These are phyloP conservation scores for Pocota personata DNA, from an alignment of 2,888 invertebrate genomes.

Conservation along the genomic window DNA sequence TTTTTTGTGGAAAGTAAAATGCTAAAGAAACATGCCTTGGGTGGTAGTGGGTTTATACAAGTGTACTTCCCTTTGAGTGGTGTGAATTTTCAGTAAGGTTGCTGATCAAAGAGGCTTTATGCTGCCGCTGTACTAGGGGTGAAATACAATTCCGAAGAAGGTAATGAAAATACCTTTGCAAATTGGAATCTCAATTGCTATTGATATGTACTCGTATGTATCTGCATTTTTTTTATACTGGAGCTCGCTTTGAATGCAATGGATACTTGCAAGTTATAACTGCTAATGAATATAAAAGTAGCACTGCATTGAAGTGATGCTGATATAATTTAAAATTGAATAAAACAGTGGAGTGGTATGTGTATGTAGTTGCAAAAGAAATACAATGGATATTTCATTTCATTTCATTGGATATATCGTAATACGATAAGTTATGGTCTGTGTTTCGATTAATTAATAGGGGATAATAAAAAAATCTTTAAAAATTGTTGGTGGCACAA, in stretches of 20 bases:
- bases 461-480: too few relatives aligned
- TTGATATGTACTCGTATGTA: not conserved
- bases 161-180: conserved; percentile 44
- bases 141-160: conserved; percentile 32
- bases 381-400: too few relatives aligned
- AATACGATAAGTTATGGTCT: too few relatives aligned
- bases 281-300: too few relatives aligned
- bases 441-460: too few relatives aligned
- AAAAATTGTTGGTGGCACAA: too few relatives aligned
- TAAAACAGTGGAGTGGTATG: too few relatives aligned
- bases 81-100: not conserved
- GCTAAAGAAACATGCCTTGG: not conserved
- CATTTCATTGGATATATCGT: too few relatives aligned
- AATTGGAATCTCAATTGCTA: conserved; percentile 16
- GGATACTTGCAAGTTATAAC: not conserved
- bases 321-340: too few relatives aligned
- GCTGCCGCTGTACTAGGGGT: not conserved
- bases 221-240: not conserved
- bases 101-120: conserved; percentile 21
- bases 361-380: too few relatives aligned
- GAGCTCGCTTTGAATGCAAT: not conserved
- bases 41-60: not conserved
- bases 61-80: not conserved
- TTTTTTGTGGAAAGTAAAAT: not conserved
- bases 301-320: too few relatives aligned